Percentiles rank a stretch among this genome's conserved stretches.
These are phyloP conservation scores for Apis dorsata DNA, from an alignment of 1,140 invertebrate species.

Conservation along the genomic window DNA sequence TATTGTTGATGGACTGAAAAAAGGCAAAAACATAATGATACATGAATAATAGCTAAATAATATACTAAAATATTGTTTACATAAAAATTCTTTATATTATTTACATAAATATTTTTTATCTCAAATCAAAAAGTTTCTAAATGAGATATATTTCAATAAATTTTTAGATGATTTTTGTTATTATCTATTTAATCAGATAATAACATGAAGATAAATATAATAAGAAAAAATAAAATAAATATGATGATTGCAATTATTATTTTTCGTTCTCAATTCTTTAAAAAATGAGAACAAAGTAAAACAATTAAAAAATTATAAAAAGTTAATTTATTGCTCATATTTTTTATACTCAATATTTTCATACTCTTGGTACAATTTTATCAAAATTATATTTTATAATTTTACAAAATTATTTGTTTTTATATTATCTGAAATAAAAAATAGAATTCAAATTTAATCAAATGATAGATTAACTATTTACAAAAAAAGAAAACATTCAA, in stretches of 20 bases:
- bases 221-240: background rate
- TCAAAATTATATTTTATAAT: conserved; percentile 60
- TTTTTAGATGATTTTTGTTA: conserved; percentile 71
- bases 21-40: background rate
- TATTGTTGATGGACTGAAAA: background rate
- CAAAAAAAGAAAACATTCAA: conserved; percentile 51
- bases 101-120: conserved; percentile 58
- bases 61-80: conserved; percentile 67
- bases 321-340: conserved; percentile 54
- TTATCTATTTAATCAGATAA: conserved; percentile 61
- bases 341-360: conserved; percentile 69
- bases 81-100: background rate
- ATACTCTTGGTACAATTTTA: conserved; percentile 66
- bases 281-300: conserved; percentile 66
- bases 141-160: conserved; percentile 71
- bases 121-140: conserved; percentile 64
- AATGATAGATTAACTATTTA: conserved; percentile 64
- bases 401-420: too few species aligned
- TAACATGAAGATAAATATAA: too few species aligned
- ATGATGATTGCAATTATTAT: background rate
- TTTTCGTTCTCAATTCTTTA: conserved; percentile 50
- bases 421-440: background rate
- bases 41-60: conserved; percentile 5
- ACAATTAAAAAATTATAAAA: conserved; percentile 41
- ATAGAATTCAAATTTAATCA: background rate